Evolutionary conservation across 2,888 invertebrate species (phyloP).

Genomic region (Gymnocheta viridis): DNA sequence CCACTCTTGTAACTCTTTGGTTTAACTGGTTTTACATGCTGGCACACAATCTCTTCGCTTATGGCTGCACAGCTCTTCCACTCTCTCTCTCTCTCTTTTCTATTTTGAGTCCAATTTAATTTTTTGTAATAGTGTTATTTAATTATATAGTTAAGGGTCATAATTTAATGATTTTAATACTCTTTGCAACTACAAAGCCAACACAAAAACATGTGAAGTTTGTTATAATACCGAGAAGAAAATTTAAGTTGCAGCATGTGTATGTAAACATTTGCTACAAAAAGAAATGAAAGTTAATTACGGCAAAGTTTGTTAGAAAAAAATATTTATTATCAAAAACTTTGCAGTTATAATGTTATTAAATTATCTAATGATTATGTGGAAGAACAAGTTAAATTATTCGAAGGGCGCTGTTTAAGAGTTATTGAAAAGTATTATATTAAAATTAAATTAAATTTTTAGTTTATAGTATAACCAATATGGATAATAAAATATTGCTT

Average conservation of each 20-base stretch:
- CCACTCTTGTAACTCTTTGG: slow-evolving; percentile 15
- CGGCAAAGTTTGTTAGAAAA: slow-evolving; percentile 10
- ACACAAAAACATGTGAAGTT: neutral
- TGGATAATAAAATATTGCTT: neutral
- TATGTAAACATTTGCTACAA: neutral
- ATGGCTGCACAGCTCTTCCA: slow-evolving; percentile 6
- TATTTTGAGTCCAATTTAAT: neutral
- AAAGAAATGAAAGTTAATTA: slow-evolving; percentile 61
- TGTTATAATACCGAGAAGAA: neutral
- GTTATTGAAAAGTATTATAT: neutral
- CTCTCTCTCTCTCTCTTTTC: no score
- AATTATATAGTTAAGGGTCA: slow-evolving; percentile 66
- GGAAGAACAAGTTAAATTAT: neutral
- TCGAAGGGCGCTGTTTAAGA: neutral
- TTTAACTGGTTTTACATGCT: slow-evolving; percentile 59
- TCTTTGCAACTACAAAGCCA: slow-evolving; percentile 5
- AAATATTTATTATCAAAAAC: slow-evolving; percentile 24
- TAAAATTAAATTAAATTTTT: neutral
- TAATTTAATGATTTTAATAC: slow-evolving; percentile 67
- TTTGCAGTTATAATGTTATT: slow-evolving; percentile 36
- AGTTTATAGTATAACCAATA: neutral
- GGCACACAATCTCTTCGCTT: slow-evolving; percentile 55
- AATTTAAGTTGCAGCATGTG: neutral
- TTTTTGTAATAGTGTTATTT: slow-evolving; percentile 42
- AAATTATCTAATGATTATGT: slow-evolving; percentile 30